Evolutionary conservation across 2,888 invertebrate genomes (phyloP), one percentile per base, ranked within the genome.

Genomic region (Diploptera punctata): DNA sequence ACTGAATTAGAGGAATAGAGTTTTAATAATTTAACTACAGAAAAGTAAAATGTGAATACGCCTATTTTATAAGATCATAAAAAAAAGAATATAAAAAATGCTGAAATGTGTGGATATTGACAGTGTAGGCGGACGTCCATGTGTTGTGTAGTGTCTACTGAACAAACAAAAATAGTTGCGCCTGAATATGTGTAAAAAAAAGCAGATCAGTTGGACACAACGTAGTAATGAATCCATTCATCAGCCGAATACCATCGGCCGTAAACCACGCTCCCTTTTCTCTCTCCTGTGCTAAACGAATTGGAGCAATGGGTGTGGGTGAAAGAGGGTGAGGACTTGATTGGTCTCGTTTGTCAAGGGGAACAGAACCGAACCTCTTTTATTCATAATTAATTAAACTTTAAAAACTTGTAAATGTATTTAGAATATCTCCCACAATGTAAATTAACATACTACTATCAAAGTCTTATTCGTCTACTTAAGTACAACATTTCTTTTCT

Each of bases 161-260:
- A n/a, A 3, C 57, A 57, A 57, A 57, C 52, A 70, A 57, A 70
- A 70, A 54, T 47, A 61, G 57, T 57, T 3, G 21, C 18, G 31
- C 9, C 24, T 19, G 29, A 24, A 24, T 13, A 21, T 29, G 7
- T 57, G 29, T 29, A 57, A 21, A 57, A 57, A 60, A 57, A 38
- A 24, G 19, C 29, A 18, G 19, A 29, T 60, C 38, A 44, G 38
- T 49, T n/a, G 52, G 19, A 49, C 70, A 73, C 73, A 68, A 68
- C 68, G 67, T 31, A 49, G 67, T 73, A 67, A 67, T 73, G 70
- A 73, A 44, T 67, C 44, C 61, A 71, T 73, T 73, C 73, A 61
- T 57, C 72, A 67, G 67, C 33, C 44, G 71, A 52, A 70, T 67
- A 19, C 54, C 38, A 70, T 70, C 61, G 43, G 70, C 43, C 18